Base-by-base conservation (phyloP, 2,888 invertebrate genomes). In the Pristionchus exspectatus region DNA sequence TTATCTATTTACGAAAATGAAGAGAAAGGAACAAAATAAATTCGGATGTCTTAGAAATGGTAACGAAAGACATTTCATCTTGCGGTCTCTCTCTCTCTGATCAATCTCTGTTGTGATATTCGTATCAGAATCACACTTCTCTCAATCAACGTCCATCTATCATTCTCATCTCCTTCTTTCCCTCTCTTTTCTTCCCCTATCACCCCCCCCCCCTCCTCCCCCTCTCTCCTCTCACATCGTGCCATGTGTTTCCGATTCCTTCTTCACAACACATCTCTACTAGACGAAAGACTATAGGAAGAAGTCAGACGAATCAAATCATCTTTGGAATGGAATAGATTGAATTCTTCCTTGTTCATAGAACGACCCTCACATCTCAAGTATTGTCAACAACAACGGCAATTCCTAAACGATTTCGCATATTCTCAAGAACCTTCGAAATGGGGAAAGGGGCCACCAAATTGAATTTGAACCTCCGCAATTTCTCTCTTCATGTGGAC, bases 401-500 rank as follows among this genome's bases (percentile, higher is more conserved):
- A 77, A 77, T 72, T 72, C 77, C 44, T 77, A 77, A 77, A 77
- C 77, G 77, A 77, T 77, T 77, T 77, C 77, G 44, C 77, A 44
- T 77, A 38, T 44, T 24, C 77, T 77, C 38, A 77, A 77, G 77
- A 77, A 77, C 44, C 77, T 77, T 21, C 38, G 77, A 77, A 24
- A 44, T 77, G 77, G 44, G 77, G 38, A 33, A 24, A 44, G 44
- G 77, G 44, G 77, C 44, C 77, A 44, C 44, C 38, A 77, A 77
- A 77, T 77, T 77, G 44, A 77, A 77, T 77, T 77, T 77, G 77
- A 77, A 77, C 77, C 77, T 77, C 77, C 77, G 77, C 77, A 44
- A 77, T 77, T 77, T 24, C 77, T 77, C 77, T 77, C 24, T 44
- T 77, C 77, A n/a, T 44, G 24, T 7, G 30, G 69, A 33, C 7